A percentile compares a stretch with the other conserved stretches of the same genome.
phyloP scores from a whole-genome alignment of 2,888 invertebrate species.

The Platycheirus albimanus region DNA sequence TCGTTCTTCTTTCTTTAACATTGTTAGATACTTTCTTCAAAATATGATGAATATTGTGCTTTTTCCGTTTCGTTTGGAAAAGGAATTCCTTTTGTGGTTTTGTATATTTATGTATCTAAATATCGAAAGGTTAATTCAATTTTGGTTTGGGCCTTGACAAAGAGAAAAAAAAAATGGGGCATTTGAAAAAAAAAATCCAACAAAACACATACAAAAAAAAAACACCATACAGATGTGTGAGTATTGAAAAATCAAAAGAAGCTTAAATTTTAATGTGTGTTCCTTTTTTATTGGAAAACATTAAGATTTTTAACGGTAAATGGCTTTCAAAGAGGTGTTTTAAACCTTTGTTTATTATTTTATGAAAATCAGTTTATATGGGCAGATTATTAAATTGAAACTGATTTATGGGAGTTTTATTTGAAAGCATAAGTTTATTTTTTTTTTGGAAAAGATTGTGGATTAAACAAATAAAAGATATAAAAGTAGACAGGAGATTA shows the following conservation, averaged over 20 bases:
- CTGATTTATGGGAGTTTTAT: slow-evolving; percentile 28
- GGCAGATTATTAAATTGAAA: slow-evolving; percentile 9
- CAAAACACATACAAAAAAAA: background rate
- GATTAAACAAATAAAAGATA: background rate
- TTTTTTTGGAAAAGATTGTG: background rate
- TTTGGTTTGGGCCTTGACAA: slow-evolving; percentile 13
- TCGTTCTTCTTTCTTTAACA: background rate
- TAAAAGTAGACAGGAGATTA: no score
- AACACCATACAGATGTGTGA: slow-evolving; percentile 6
- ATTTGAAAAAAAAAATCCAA: background rate
- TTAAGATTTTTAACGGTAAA: slow-evolving; percentile 19
- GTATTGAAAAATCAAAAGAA: slow-evolving; percentile 16
- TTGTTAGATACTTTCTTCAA: background rate
- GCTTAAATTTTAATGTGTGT: slow-evolving; percentile 10
- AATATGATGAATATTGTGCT: slow-evolving; percentile 37
- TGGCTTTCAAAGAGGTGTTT: slow-evolving; percentile 25
- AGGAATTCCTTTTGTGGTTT: slow-evolving; percentile 27
- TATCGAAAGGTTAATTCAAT: slow-evolving; percentile 37
- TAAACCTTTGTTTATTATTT: slow-evolving; percentile 27
- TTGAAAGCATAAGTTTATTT: slow-evolving; percentile 10
- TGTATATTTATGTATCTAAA: slow-evolving; percentile 16
- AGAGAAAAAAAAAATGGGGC: background rate
- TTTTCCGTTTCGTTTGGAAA: slow-evolving; percentile 11
- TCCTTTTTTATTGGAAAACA: slow-evolving; percentile 10
- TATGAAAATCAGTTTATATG: slow-evolving; percentile 5